A percentile compares a stretch with the other conserved stretches of the same genome.
phyloP scores from a whole-genome alignment of 2,797 vertebrate genomes.

The Nasua narica region DNA sequence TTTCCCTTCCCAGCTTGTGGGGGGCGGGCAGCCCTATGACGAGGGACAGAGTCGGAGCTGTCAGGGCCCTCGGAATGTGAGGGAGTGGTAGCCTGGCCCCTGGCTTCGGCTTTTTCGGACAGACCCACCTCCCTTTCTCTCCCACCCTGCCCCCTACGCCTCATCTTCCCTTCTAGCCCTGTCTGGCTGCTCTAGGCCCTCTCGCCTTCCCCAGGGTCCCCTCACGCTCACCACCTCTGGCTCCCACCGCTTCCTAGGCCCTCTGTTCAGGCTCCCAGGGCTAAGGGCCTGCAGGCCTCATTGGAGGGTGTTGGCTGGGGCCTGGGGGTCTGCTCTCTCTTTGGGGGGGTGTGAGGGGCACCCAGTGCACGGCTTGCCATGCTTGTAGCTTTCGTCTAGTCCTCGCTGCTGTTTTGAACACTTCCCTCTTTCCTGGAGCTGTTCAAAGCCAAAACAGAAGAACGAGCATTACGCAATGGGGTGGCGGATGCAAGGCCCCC shows the following conservation, averaged over 20 bases:
- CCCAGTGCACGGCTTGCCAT: not conserved
- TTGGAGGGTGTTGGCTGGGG: not conserved
- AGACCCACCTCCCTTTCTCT: fast-evolving
- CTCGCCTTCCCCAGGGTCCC: not conserved
- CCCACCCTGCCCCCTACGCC: too few species aligned
- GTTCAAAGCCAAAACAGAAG: not conserved
- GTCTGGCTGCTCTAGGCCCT: not conserved
- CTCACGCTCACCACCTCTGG: not conserved
- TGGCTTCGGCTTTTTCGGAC: not conserved
- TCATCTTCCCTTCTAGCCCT: not conserved
- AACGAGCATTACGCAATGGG: not conserved
- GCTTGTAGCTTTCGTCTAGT: not conserved
- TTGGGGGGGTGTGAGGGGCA: fast-evolving
- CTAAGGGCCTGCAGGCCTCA: not conserved
- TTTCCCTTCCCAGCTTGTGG: not conserved
- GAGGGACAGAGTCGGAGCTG: not conserved
- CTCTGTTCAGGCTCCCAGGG: not conserved
- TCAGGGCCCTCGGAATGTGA: not conserved
- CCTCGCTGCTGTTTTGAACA: not conserved
- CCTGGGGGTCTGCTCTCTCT: not conserved
- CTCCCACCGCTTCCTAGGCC: not conserved
- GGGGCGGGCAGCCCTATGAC: not conserved
- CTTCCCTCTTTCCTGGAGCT: not conserved
- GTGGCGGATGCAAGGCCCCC: not conserved
- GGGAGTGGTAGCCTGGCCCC: not conserved